Percentiles rank a stretch among this genome's conserved stretches.
phyloP scores from a whole-genome alignment of 2,113 vertebrate species.

The Chroicocephalus ridibundus region DNA sequence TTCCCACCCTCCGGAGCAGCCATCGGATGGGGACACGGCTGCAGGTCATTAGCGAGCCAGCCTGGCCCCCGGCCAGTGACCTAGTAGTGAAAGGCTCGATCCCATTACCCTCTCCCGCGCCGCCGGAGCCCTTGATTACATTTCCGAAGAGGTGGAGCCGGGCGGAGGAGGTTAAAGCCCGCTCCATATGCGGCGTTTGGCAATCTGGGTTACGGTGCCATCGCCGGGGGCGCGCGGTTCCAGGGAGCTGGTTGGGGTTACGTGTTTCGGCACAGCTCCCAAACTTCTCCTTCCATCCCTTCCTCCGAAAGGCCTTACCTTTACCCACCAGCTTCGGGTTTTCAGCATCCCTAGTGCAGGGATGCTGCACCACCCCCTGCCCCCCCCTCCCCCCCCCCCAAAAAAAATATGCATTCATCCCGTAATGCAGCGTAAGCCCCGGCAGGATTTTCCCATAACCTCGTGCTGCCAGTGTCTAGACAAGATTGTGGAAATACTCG shows the following conservation, averaged over 20 bases:
- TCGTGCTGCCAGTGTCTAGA: conserved; percentile 36
- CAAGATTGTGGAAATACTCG: conserved; percentile 42
- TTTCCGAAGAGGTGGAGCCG: conserved; percentile 32
- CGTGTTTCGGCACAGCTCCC: accelerated
- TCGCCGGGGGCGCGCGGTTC: accelerated
- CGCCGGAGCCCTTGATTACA: conserved; percentile 39
- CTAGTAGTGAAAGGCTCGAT: conserved; percentile 62
- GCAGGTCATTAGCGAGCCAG: neutral
- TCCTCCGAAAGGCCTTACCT: neutral
- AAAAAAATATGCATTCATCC: neutral
- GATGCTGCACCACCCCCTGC: neutral
- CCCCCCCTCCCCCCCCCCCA: too few species aligned
- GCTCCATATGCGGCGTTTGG: neutral
- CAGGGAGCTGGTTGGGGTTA: neutral
- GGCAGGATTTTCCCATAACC: neutral
- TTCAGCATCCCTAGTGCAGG: neutral
- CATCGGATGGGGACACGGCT: neutral
- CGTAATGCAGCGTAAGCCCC: neutral
- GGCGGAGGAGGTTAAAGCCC: neutral
- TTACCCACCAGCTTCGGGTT: accelerated
- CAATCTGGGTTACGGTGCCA: conserved; percentile 55
- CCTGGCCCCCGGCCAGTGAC: conserved; percentile 42
- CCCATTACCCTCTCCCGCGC: conserved; percentile 31
- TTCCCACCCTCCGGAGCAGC: neutral
- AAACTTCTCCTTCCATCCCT: neutral